Conservation (phyloP, 2,888 invertebrate species). For the Phlogophora meticulosa region DNA sequence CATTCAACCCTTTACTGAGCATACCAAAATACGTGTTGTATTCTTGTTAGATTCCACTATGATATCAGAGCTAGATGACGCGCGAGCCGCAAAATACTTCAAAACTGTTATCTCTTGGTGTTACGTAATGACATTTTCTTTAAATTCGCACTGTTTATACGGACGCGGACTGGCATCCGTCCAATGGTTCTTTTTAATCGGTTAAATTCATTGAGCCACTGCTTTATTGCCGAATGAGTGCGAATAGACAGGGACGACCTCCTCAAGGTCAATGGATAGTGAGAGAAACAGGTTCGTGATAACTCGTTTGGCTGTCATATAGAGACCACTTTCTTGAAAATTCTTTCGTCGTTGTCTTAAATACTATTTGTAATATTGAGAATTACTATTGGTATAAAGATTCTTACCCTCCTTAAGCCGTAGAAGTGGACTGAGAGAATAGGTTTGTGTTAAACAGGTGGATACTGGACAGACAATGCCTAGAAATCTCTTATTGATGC, state of each 20-base stretch:
- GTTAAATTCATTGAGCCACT: slow-evolving; percentile 88
- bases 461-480: background rate
- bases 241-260: slow-evolving; percentile 85
- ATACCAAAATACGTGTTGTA: slow-evolving; percentile 48
- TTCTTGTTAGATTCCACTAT: slow-evolving; percentile 43
- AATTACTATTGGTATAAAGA: slow-evolving; percentile 10
- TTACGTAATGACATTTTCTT: slow-evolving; percentile 88
- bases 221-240: slow-evolving; percentile 84
- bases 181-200: slow-evolving; percentile 89
- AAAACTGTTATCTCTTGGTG: slow-evolving; percentile 67
- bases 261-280: slow-evolving; percentile 83
- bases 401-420: background rate
- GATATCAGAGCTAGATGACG: slow-evolving; percentile 57
- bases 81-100: slow-evolving; percentile 59
- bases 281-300: slow-evolving; percentile 68
- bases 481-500: background rate
- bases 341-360: slow-evolving; percentile 37
- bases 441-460: background rate
- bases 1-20: slow-evolving; percentile 24
- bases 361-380: slow-evolving; percentile 17
- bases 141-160: slow-evolving; percentile 88
- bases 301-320: slow-evolving; percentile 65
- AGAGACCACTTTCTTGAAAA: slow-evolving; percentile 68
- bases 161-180: slow-evolving; percentile 83
- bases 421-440: background rate